Evolutionary conservation across 2,113 vertebrate species (phyloP), one percentile per base, ranked within the genome.

Genomic region (Struthio camelus): DNA sequence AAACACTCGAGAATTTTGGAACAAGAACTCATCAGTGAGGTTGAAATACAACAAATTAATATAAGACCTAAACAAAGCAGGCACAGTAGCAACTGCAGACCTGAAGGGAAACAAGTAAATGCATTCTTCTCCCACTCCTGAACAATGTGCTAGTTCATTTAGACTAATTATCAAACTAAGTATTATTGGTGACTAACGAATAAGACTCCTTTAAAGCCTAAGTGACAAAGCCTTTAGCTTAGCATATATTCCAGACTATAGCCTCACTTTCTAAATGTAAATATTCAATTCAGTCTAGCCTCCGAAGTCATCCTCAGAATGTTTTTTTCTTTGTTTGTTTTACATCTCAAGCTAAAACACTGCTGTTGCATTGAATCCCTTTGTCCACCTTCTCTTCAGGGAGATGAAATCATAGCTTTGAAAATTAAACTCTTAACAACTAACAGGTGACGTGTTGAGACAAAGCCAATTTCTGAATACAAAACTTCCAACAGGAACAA

Each of bases 371-470:
- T 9, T 30, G 34, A 97, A 97, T 95, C 89, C 50, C 44, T 97
- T 40, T 89, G 90, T 94, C 97, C 80, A 83, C 83, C 95, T 97
- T 96, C 89, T 91, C 97, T 98, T 97, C 42, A 93, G 96, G 96
- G 97, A 98, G 96, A 98, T 98, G 98, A 98, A 98, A 96, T 98
- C 97, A 98, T 97, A 95, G 96, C 78, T 98, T 96, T 97, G 93
- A 97, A 97, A 98, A 97, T 96, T 93, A 97, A 97, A 84, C 86
- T 88, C 92, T 76, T 98, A 98, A 98, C 98, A 97, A 93, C 97
- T 98, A 98, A 94, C 98, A 98, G 98, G 98, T 98, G 98, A 98
- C 51, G 83, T 64, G 64, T 4, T 96, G 90, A 97, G 82, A 78
- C 90, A 69, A 90, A 27, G 97, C 98, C 98, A 98, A 87, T 61